Evolutionary conservation across 1,140 invertebrate species (phyloP), one percentile per base, ranked within the genome.

Genomic region (Paraescarpia echinospica): DNA sequence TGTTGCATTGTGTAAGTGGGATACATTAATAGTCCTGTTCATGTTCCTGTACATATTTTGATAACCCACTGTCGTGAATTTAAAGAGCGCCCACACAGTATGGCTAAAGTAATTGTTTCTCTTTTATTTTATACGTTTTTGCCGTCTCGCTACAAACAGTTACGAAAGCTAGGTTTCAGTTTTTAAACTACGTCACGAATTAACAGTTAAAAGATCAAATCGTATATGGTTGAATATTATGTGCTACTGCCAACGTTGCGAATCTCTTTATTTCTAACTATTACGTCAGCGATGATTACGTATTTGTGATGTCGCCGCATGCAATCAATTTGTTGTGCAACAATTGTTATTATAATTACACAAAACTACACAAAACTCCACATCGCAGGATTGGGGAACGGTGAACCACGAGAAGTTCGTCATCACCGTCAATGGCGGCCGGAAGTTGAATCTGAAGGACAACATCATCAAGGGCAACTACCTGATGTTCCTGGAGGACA

Each of bases 391-490:
- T 18, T 77, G 59, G 59, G 59, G 59, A 77, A 77, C 59, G 27
- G 59, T 77, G 4, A 77, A 77, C 59, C 59, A 2, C 22, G 59
- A 77, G 59, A 77, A 77, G 59, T 77, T 77, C 59, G 59, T 77
- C 59, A 77, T 77, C 59, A 77, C 59, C 59, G 59, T 77, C 27
- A 77, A 77, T 77, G 59, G 59, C 4, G 59, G 59, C 59, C 14
- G 59, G 59, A 77, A 77, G 27, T 31, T 77, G 59, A 77, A 77
- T 27, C 59, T 77, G 59, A 77, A 18, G 59, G 94, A 94, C 41
- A 92, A 93, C 89, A 93, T 94, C 33, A 89, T 48, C 18, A 33
- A 93, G 4, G 94, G 94, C 2, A 94, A 93, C 92, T 94, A 94
- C 93, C 94, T 94, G 51, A 91, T 93, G 6, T 91, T 94, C 91